Base-by-base conservation (phyloP, 1,140 invertebrate genomes). In the Zaprionus nigranus region DNA sequence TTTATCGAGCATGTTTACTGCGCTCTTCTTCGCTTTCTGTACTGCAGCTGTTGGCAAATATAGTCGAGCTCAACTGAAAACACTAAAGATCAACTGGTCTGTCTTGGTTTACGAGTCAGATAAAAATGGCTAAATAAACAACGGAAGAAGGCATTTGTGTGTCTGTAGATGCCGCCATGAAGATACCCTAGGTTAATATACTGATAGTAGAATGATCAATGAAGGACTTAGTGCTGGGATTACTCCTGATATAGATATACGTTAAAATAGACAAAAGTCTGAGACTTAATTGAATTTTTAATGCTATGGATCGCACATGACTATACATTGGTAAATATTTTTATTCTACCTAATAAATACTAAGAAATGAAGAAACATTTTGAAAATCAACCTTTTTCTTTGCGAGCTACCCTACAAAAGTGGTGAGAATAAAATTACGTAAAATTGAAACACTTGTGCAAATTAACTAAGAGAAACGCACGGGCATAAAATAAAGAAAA, bases 81-180 rank as follows among this genome's bases (percentile, higher is more conserved):
- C 73, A 69, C 75, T 86, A 43, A 57, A 80, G 77, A 84, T 82
- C 62, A 74, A 57, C 62, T 58, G 63, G 20, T n/a, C 66, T 46
- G 49, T 49, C 70, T n/a, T 43, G 15, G 54, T 60, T 78, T 46
- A 36, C 40, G 38, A 53, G 36, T 17, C 66, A 30, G 70, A 69
- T 75, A 75, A 81, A 65, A 58, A 62, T 61, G 40, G 22, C 20
- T 51, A 60, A 61, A 12, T 30, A 57, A 75, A 61, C n/a, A 54
- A 12, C 40, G 17, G 36, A 54, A 66, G 3, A 3, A 2, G 9
- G 30, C 3, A 38, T 22, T 11, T 12, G 2, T 6, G 17, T 6
- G 15, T 20, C 7, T 17, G 26, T 3, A 5, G 6, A 26, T 20
- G 3, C 26, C 38, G 36, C 30, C 17, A 15, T 4, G 36, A 3